Percentiles rank a stretch among this genome's conserved stretches.
phyloP scores from a whole-genome alignment of 2,797 vertebrate species.

The Eurystomus glaucurus region DNA sequence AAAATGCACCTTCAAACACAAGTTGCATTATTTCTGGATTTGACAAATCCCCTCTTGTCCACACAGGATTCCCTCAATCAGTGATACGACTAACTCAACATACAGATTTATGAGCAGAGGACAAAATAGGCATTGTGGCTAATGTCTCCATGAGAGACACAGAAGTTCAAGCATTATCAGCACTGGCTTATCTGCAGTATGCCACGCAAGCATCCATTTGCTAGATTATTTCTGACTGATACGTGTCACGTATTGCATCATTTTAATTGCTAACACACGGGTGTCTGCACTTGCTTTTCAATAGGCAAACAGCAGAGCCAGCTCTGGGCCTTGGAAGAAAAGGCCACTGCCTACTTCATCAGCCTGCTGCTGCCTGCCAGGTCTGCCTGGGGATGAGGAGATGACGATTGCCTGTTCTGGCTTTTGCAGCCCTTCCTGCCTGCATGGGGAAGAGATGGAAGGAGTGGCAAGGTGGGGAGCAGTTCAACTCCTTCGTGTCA shows the following conservation, averaged over 20 bases:
- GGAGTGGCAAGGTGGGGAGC: neutral
- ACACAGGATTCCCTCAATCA: neutral
- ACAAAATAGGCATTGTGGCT: constrained; percentile 9
- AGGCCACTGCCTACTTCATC: neutral
- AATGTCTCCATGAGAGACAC: neutral
- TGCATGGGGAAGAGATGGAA: neutral
- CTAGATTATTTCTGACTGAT: constrained; percentile 37
- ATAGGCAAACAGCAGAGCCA: constrained; percentile 12
- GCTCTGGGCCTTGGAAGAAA: neutral
- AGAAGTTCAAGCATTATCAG: constrained; percentile 11
- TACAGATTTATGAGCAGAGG: neutral
- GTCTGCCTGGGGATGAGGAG: neutral
- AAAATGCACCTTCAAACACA: constrained; percentile 31
- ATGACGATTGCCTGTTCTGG: neutral
- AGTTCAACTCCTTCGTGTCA: neutral
- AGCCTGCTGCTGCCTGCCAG: constrained; percentile 19
- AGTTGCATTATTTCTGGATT: constrained; percentile 30
- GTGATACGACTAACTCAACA: neutral
- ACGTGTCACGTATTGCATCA: constrained; percentile 12
- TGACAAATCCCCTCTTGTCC: constrained; percentile 14
- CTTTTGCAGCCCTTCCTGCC: neutral
- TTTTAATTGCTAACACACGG: constrained; percentile 44
- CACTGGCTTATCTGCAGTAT: neutral
- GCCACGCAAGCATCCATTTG: neutral
- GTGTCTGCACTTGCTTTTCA: constrained; percentile 31